Percentiles rank a stretch among this genome's conserved stretches.
These are phyloP conservation scores for Pleuronectes platessa DNA, from an alignment of 2,113 vertebrate genomes.

Conservation along the genomic window DNA sequence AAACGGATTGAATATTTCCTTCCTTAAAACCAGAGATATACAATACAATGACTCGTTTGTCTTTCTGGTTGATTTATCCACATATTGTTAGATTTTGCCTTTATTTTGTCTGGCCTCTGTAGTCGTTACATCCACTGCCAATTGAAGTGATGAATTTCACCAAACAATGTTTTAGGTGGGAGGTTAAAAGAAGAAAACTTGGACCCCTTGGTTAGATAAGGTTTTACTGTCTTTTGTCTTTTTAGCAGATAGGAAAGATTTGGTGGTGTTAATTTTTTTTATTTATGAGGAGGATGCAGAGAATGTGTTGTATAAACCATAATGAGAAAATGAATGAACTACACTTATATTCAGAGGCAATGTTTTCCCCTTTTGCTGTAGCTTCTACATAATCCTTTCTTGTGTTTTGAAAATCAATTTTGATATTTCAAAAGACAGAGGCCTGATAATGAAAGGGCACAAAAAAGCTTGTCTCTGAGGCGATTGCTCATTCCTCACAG, in stretches of 20 bases:
- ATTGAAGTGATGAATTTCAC: background rate
- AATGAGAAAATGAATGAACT: slow-evolving; percentile 21
- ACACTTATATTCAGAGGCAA: slow-evolving; percentile 8
- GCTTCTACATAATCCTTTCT: slow-evolving; percentile 25
- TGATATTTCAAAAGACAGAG: slow-evolving; percentile 67
- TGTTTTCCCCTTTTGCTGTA: slow-evolving; percentile 25
- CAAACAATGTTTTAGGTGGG: slow-evolving; percentile 5
- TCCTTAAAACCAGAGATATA: no score
- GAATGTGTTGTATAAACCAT: background rate
- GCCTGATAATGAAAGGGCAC: slow-evolving; percentile 70
- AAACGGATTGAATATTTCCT: no score
- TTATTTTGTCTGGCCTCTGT: background rate
- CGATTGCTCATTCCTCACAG: slow-evolving; percentile 75
- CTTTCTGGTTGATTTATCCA: background rate
- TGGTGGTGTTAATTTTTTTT: background rate
- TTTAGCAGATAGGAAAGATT: slow-evolving; percentile 1
- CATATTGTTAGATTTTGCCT: slow-evolving; percentile 5
- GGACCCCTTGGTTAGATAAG: background rate
- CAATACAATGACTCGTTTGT: no score
- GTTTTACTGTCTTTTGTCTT: background rate
- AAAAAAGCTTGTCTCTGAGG: slow-evolving; percentile 57
- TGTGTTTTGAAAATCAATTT: slow-evolving; percentile 71
- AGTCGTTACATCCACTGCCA: slow-evolving; percentile 9
- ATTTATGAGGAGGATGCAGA: slow-evolving; percentile 4
- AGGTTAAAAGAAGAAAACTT: slow-evolving; percentile 11